These are phyloP conservation scores for Edolisoma coerulescens DNA, from an alignment of 2,113 vertebrate species.

Conservation along the genomic window DNA sequence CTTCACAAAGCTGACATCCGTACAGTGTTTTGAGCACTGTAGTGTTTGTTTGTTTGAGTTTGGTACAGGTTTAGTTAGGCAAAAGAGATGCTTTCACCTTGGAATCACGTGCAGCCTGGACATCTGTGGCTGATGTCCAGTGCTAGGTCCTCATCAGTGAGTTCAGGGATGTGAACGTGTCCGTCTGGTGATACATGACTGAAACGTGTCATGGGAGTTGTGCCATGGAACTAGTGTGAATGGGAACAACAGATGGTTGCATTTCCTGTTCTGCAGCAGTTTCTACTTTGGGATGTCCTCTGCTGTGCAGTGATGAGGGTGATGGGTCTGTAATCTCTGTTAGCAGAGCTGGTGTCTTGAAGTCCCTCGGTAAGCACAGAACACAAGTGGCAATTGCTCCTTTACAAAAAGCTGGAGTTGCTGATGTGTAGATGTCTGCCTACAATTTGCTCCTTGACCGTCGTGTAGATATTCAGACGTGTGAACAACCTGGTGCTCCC, in stretches of 20 bases:
- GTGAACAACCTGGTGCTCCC: neutral
- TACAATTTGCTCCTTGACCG: neutral
- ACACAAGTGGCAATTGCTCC: accelerated
- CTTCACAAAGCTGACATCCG: neutral
- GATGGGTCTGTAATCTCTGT: neutral
- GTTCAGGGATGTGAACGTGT: accelerated
- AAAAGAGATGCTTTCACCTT: neutral
- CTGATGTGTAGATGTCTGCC: neutral
- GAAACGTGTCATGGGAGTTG: neutral
- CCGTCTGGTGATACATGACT: neutral
- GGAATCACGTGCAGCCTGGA: neutral
- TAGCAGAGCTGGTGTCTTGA: neutral
- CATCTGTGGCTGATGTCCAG: neutral
- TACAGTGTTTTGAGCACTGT: neutral
- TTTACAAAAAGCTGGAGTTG: neutral
- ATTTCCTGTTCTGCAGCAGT: neutral
- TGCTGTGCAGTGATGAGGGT: neutral
- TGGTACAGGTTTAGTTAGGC: neutral
- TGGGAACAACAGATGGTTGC: neutral
- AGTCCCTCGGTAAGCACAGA: neutral
- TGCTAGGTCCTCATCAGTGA: neutral
- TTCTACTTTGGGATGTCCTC: neutral
- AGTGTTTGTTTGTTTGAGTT: no score
- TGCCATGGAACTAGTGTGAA: neutral
- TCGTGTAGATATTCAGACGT: accelerated